A percentile compares a stretch with the other conserved stretches of the same genome.
Conservation (phyloP, 2,888 invertebrate species). For the Pteria penguin region DNA sequence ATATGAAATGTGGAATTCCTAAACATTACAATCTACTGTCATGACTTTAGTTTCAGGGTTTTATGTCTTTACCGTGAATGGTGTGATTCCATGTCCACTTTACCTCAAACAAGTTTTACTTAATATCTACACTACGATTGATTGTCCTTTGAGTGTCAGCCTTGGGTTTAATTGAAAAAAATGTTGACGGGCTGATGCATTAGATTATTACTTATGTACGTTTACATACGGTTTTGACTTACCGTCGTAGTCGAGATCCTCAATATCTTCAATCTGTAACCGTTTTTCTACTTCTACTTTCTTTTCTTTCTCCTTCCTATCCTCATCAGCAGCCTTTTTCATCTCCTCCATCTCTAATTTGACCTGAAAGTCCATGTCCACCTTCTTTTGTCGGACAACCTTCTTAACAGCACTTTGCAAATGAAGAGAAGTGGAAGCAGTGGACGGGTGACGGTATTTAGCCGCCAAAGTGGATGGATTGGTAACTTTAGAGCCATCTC, state of each 20-base stretch:
- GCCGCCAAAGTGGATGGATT: constrained; percentile 37
- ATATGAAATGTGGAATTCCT: too few species aligned
- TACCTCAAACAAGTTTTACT: too few species aligned
- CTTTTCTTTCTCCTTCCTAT: neutral
- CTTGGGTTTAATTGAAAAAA: too few species aligned
- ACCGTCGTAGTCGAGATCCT: constrained; percentile 57
- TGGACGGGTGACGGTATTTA: constrained; percentile 45
- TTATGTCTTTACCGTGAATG: too few species aligned
- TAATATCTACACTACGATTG: too few species aligned
- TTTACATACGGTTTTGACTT: neutral
- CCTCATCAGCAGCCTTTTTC: constrained; percentile 7
- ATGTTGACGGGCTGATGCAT: too few species aligned
- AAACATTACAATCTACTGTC: too few species aligned
- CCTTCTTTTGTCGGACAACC: neutral
- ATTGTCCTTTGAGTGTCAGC: too few species aligned
- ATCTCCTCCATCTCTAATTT: constrained; percentile 20
- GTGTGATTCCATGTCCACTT: too few species aligned
- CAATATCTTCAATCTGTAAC: constrained; percentile 33
- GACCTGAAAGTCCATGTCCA: constrained; percentile 17
- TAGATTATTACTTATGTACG: too few species aligned
- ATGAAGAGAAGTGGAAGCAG: neutral
- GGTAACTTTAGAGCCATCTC: neutral
- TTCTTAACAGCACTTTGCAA: neutral
- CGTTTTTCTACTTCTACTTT: neutral
- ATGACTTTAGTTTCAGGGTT: too few species aligned